These are phyloP conservation scores for Drosophila quadrilineata DNA, from an alignment of 1,140 invertebrate species.

Conservation along the genomic window DNA sequence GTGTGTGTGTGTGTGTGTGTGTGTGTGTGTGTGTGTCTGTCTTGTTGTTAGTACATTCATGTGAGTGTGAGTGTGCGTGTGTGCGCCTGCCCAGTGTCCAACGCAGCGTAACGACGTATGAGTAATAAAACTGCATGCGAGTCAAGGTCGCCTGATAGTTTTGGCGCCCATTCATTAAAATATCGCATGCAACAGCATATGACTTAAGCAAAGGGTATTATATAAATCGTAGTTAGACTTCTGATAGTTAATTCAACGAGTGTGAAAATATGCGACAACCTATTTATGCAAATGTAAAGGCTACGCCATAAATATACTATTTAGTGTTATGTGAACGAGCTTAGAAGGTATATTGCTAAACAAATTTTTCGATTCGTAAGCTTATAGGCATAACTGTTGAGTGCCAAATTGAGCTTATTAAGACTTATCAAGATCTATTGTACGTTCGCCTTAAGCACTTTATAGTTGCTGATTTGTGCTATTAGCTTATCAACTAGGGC, in stretches of 20 bases:
- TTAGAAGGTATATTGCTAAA: constrained; percentile 16
- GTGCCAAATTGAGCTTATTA: constrained; percentile 10
- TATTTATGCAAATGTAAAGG: too few relatives aligned
- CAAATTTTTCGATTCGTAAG: constrained; percentile 7
- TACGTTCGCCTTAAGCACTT: not conserved
- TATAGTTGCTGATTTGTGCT: constrained; percentile 17
- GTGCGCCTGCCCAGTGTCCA: constrained; percentile 34
- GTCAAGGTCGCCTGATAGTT: constrained; percentile 44
- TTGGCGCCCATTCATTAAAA: constrained; percentile 16
- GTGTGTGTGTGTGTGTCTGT: not conserved
- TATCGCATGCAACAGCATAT: not conserved
- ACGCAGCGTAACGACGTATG: constrained; percentile 44
- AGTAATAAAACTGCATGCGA: constrained; percentile 56
- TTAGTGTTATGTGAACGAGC: constrained; percentile 6
- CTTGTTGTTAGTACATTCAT: not conserved
- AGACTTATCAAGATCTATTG: constrained; percentile 14
- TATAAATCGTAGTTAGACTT: not conserved
- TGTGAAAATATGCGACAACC: too few relatives aligned
- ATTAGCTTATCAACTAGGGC: constrained; percentile 3
- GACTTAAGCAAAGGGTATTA: constrained; percentile 11
- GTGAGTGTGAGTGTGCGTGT: not conserved
- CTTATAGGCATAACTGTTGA: not conserved
- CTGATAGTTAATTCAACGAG: too few relatives aligned
- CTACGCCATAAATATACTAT: too few relatives aligned
- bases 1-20: too few relatives aligned